Base-by-base conservation (phyloP, 2,888 invertebrate genomes). In the Aphrophora alni region DNA sequence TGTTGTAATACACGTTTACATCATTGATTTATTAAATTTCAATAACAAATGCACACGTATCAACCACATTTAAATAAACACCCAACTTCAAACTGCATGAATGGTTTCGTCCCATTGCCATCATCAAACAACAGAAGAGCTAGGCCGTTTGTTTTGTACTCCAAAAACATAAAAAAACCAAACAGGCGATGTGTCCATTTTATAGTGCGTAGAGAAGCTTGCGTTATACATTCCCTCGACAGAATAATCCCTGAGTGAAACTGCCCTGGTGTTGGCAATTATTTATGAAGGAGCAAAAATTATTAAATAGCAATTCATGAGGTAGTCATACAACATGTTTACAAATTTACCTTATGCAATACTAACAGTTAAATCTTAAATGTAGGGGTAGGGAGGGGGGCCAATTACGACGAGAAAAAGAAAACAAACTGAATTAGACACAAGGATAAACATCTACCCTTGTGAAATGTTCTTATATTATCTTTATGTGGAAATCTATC, bases 81-180 rank as follows among this genome's bases (percentile, higher is more conserved):
- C 59, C 21, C 59, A 21, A 59, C 5, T 2, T 59, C 59, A 59
- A 21, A 21, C 59, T 59, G 59, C 59, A 21, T 2, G 21, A 59
- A 59, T 21, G 59, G 59, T 59, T 14, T 21, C 5, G 14, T 59
- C 59, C 17, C 44, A 44, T 44, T 21, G 14, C 21, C 21, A 14
- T 14, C 59, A 59, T 59, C 21, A n/a, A 21, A n/a, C n/a, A 59
- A 21, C 21, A 21, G 59, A 21, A 59, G 59, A 59, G 59, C 59
- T 59, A 59, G 59, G 59, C 59, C 59, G 59, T 59, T 59, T 59
- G 59, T 59, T 59, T 59, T 59, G 59, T 59, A 59, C n/a, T 21
- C 21, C 1, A 21, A 21, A 59, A 59, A 59, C 21, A 1, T 5
- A 21, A 21, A 59, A 59, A n/a, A n/a, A 5, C 59, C 59, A 59